A percentile compares a stretch with the other conserved stretches of the same genome.
Evolutionary conservation across 2,797 vertebrate genomes (phyloP).

Genomic region (Scyliorhinus canicula): DNA sequence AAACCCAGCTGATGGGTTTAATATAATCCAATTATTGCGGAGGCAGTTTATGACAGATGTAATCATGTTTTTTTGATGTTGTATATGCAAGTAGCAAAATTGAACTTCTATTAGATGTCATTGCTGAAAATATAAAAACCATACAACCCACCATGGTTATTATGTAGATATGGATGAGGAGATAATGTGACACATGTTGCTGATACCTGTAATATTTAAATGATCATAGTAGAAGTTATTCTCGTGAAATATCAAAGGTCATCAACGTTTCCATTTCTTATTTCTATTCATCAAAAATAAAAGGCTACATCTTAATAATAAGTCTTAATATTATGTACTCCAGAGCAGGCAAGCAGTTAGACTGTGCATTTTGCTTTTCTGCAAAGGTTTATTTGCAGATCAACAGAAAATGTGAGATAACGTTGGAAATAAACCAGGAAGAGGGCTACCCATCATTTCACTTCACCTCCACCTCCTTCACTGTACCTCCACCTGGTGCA

Average conservation of each 20-base stretch:
- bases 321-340: background rate
- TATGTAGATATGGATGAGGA: background rate
- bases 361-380: background rate
- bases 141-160: background rate
- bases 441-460: background rate
- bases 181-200: background rate
- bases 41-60: conserved; percentile 8
- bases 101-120: background rate
- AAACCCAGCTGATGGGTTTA: conserved; percentile 9
- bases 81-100: background rate
- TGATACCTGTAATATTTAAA: background rate
- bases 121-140: background rate
- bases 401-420: background rate
- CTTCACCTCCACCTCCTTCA: background rate
- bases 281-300: background rate
- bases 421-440: background rate
- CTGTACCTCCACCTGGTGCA: background rate
- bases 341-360: background rate
- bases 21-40: conserved; percentile 26
- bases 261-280: background rate
- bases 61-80: background rate
- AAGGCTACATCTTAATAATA: background rate
- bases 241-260: too few relatives aligned
- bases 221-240: background rate
- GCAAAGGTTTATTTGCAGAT: background rate